A percentile compares a stretch with the other conserved stretches of the same genome.
Conservation (phyloP, 2,113 vertebrate species). For the Pongo pygmaeus region DNA sequence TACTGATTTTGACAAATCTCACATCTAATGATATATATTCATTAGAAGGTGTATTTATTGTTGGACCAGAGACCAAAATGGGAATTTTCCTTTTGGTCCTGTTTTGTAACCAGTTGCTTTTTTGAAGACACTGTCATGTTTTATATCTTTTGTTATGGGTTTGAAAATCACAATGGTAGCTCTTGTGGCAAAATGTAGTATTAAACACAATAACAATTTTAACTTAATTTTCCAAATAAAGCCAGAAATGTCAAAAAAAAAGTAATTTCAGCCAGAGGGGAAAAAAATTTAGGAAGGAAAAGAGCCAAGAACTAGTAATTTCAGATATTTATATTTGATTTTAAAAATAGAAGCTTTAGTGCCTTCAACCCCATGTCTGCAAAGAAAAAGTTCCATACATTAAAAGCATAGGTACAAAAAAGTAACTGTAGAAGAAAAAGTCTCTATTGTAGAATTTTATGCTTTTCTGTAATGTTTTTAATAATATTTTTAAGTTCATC, state of each 20-base stretch:
- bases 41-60: constrained; percentile 47
- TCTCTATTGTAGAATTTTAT: not conserved
- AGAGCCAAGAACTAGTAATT: not conserved
- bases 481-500: not conserved
- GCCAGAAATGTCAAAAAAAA: not conserved
- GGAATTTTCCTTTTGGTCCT: constrained; percentile 45
- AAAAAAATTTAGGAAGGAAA: not conserved
- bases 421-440: not conserved
- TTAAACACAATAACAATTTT: constrained; percentile 39
- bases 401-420: not conserved
- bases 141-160: constrained; percentile 69
- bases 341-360: not conserved
- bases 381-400: not conserved
- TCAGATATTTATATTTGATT: not conserved
- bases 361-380: rapidly evolving
- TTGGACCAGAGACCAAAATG: constrained; percentile 42
- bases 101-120: constrained; percentile 69
- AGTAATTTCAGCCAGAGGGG: not conserved
- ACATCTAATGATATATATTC: not conserved
- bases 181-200: constrained; percentile 57
- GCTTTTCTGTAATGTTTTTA: not conserved
- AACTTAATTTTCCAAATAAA: constrained; percentile 61
- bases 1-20: constrained; percentile 22
- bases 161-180: constrained; percentile 63
- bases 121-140: constrained; percentile 80